These are phyloP conservation scores for Tupaia chinensis DNA, from an alignment of 2,113 vertebrate species.

Conservation along the genomic window DNA sequence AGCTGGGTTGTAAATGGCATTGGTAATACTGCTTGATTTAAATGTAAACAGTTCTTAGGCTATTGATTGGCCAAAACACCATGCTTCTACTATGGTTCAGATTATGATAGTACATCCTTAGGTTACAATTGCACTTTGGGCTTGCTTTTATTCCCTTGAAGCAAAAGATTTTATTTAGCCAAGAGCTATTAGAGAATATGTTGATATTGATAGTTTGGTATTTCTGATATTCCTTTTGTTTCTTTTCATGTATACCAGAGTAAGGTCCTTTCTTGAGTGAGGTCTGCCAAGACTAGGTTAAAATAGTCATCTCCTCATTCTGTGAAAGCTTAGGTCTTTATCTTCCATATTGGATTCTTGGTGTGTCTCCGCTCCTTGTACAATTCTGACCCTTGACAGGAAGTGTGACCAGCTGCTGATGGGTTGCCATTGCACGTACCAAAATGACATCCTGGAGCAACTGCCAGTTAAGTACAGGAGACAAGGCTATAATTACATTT, in stretches of 20 bases:
- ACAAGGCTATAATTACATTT: slow-evolving; percentile 43
- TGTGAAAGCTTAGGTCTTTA: background rate
- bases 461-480: slow-evolving; percentile 36
- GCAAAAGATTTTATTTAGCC: background rate
- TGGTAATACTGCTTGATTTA: background rate
- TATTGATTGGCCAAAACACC: background rate
- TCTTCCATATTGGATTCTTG: background rate
- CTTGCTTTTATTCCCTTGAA: background rate
- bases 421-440: background rate
- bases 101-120: background rate
- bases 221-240: background rate
- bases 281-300: background rate
- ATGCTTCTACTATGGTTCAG: background rate
- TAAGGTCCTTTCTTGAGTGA: background rate
- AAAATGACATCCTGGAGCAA: slow-evolving; percentile 37
- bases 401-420: background rate
- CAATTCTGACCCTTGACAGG: background rate
- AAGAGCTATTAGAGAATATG: background rate
- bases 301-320: background rate
- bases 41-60: background rate
- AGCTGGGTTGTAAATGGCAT: background rate
- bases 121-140: background rate
- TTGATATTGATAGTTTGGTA: background rate
- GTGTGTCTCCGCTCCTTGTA: background rate
- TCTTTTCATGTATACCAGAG: background rate